Conservation (phyloP, 1,140 invertebrate species). For the Streblospio benedicti region DNA sequence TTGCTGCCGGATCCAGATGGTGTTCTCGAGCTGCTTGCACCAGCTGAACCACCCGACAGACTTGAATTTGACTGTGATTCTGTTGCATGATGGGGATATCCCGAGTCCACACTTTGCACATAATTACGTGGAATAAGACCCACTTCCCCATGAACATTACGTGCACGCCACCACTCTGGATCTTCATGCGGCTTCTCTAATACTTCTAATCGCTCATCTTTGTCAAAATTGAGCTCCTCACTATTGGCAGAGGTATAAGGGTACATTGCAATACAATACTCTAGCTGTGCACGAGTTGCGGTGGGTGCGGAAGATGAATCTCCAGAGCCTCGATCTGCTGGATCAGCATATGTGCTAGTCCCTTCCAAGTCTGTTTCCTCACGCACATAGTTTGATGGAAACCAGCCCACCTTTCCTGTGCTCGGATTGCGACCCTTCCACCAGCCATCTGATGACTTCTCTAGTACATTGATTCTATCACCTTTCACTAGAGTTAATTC, state of each 20-base stretch:
- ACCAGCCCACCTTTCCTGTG: constrained; percentile 69
- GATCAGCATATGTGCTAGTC: constrained; percentile 38
- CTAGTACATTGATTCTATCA: constrained; percentile 76
- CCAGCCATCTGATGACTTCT: constrained; percentile 99
- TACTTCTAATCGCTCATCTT: constrained; percentile 79
- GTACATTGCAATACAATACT: constrained; percentile 34
- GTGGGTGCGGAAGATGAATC: constrained; percentile 83
- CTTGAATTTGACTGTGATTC: constrained; percentile 44
- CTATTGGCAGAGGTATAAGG: constrained; percentile 58
- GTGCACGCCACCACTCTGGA: constrained; percentile 95
- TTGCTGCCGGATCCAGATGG: constrained; percentile 8
- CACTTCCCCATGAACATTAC: constrained; percentile 76
- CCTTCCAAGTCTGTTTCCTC: constrained; percentile 61
- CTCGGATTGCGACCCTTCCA: constrained; percentile 68
- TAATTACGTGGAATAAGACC: constrained; percentile 95
- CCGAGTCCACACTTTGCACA: constrained; percentile 55
- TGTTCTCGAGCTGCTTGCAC: constrained; percentile 13
- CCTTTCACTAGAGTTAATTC: constrained; percentile 84
- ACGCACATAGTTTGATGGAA: constrained; percentile 95
- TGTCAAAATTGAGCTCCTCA: constrained; percentile 93
- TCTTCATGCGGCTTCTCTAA: constrained; percentile 88
- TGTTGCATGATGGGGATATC: constrained; percentile 32
- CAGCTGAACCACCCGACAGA: constrained; percentile 19
- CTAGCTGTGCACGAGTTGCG: constrained; percentile 9
- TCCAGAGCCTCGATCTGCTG: constrained; percentile 56